Evolutionary conservation across 2,113 vertebrate species (phyloP).

Genomic region (Actenoides hombroni): DNA sequence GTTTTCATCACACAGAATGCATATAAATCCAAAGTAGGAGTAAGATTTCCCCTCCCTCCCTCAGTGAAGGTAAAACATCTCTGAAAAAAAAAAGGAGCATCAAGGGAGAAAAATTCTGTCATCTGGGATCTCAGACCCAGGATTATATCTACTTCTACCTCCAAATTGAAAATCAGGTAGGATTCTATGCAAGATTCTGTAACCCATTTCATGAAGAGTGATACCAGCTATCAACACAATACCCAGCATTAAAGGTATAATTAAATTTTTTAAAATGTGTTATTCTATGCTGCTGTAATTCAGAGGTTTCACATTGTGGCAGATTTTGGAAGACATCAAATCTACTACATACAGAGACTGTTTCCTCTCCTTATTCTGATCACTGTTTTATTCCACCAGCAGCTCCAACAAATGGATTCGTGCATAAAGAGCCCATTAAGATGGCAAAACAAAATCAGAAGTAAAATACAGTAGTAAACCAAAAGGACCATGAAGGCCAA

Average conservation of each 20-base stretch:
- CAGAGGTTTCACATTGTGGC: not conserved
- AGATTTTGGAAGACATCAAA: not conserved
- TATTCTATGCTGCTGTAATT: not conserved
- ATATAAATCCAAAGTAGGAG: not conserved
- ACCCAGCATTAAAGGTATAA: not conserved
- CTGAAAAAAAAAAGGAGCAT: not conserved
- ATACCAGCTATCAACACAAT: not conserved
- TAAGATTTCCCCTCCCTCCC: not conserved
- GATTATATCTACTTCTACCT: not conserved
- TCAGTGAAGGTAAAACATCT: not conserved
- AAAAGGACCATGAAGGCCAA: not conserved
- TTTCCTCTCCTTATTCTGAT: not conserved
- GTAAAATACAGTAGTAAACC: not conserved
- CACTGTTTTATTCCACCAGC: not conserved
- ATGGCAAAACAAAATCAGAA: not conserved
- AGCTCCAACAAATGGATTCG: not conserved
- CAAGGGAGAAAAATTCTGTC: not conserved
- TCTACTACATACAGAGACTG: not conserved
- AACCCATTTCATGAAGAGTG: not conserved
- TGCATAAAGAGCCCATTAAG: not conserved
- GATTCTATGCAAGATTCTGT: not conserved
- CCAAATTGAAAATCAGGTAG: not conserved
- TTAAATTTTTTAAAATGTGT: not conserved
- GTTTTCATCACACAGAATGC: not conserved
- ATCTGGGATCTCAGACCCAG: not conserved